phyloP scores from a whole-genome alignment of 1,140 invertebrate genomes.

The Drosophila pruinosa region DNA sequence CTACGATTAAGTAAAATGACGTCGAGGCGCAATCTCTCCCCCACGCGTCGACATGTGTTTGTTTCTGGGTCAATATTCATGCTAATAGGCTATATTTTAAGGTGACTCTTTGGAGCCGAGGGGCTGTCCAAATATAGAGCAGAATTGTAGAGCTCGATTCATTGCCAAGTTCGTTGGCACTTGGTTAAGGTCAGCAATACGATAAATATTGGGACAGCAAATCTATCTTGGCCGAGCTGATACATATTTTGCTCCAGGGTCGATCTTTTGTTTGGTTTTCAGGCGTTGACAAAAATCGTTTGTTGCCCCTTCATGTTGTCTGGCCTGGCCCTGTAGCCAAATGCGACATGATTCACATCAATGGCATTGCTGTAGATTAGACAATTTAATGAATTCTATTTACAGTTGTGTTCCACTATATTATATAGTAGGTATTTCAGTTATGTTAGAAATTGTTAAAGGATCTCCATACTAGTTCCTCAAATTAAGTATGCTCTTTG shows the following conservation, averaged over 20 bases:
- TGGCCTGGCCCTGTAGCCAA: not conserved
- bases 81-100: slow-evolving; percentile 8
- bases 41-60: slow-evolving; percentile 27
- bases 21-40: slow-evolving; percentile 17
- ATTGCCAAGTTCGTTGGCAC: slow-evolving; percentile 78
- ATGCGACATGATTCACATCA: not conserved
- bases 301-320: slow-evolving; percentile 31
- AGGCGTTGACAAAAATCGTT: slow-evolving; percentile 51
- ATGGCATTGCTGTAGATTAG: not conserved
- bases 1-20: slow-evolving; percentile 30
- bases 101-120: slow-evolving; percentile 18
- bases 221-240: slow-evolving; percentile 54
- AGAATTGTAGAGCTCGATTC: slow-evolving; percentile 46
- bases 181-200: slow-evolving; percentile 48
- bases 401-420: not conserved
- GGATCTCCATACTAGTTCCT: no score
- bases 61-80: slow-evolving; percentile 37
- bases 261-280: slow-evolving; percentile 28
- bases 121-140: slow-evolving; percentile 57
- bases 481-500: no score
- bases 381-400: not conserved
- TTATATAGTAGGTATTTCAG: no score
- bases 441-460: not conserved
- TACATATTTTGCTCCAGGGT: slow-evolving; percentile 52
- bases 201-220: slow-evolving; percentile 51